Base-by-base conservation (phyloP, 1,140 invertebrate species). In the Notospermus geniculatus region DNA sequence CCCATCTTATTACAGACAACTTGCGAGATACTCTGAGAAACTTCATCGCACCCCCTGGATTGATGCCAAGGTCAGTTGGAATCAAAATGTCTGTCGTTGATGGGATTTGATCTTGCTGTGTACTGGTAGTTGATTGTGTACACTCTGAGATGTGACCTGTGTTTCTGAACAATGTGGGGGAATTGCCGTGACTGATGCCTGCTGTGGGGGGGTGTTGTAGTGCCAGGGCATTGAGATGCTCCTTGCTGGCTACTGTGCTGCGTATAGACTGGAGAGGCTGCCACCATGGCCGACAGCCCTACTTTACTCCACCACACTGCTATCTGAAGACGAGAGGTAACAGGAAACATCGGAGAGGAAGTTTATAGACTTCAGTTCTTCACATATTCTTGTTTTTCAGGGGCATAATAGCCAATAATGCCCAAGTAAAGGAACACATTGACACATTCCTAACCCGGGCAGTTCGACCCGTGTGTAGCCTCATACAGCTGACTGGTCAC, bases 401-500 rank as follows among this genome's bases (percentile, higher is more conserved):
- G 59, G 71, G 68, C 54, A 61, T 69, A 2, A 45, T 80, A 1
- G 74, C 73, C 59, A 80, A 80, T 62, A 77, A 78, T 59, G 27
- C 76, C 11, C 79, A 90, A 84, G 89, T 89, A 2, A 90, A 89
- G 75, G 90, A 93, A 61, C 92, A 90, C 77, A 86, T 96, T 0
- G 93, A 97, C 70, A 88, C 88, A 29, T 96, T 97, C 82, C 85
- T 98, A 50, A 85, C 85, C 17, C 90, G 91, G 64, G 95, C 93
- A 74, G 87, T 91, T n/a, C 86, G 89, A 23, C 89, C 94, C 9
- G 93, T 97, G 75, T 89, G 88, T 15, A 88, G 86, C 63, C 83
- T 98, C 27, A 84, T 98, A n/a, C 90, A 95, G 74, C 87, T 94
- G 43, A 93, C 90, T 74, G 95, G 95, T 2, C 93, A 97, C 75